Evolutionary conservation across 2,113 vertebrate genomes (phyloP), one percentile per base, ranked within the genome.

Genomic region (Bothrops jararaca): DNA sequence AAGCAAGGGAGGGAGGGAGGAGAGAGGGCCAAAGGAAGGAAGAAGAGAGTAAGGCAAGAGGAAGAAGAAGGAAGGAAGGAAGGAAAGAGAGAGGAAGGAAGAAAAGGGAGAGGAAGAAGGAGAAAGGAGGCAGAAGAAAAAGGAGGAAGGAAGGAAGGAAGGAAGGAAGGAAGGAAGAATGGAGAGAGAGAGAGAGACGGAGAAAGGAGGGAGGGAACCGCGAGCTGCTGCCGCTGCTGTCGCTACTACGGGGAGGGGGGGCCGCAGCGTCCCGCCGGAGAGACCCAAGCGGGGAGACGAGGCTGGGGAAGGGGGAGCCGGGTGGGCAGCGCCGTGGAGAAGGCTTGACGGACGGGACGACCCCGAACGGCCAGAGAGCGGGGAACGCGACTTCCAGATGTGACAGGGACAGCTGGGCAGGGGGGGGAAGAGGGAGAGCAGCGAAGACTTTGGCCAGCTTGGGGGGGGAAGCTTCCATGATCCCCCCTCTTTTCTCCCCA

Each of bases 241-340:
- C 3, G 53, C 53, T 53, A 11, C 11, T 53, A 11, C 52, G 12
- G 3, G 52, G 52, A 11, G 53, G 53, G 12, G 11, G 53, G 12
- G 53, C 3, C 53, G 15, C 53, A 54, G 15, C 15, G 13, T 54
- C 29, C 64, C n/a, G 13, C 64, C n/a, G 2, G 64, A 74, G 60
- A 69, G 60, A 69, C 29, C 60, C 60, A 13, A 29, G 10, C 9
- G 26, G 60, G 5, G 56, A 9, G 18, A 56, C 18, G 18, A 23
- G 56, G 15, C 22, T 20, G 4, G 24, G 24, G 88, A 10, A 0
- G 5, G 26, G 48, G 12, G 5, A 86, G 9, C 10, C 45, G 6
- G 9, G 6, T 1, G 48, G 29, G 3, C 4, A 23, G 6, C 11
- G 0, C 12, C 6, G 23, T 39, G 24, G 12, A 0, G 6, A 3